Evolutionary conservation across 1,140 invertebrate genomes (phyloP), one percentile per base, ranked within the genome.

Genomic region (Babylonia areolata): DNA sequence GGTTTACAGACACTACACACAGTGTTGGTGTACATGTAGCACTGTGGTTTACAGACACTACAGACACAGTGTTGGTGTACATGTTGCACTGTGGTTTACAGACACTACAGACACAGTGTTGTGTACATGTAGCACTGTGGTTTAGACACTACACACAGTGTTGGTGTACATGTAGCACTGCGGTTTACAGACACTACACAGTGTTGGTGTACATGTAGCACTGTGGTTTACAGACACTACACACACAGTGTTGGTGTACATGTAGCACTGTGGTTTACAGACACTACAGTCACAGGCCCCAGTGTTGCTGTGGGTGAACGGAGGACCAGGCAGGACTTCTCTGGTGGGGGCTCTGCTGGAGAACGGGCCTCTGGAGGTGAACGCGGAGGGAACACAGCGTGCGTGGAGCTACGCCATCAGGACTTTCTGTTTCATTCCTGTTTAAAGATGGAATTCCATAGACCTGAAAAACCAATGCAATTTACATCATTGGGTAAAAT

Each of bases 281-380:
- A 73, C 71, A n/a, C 9, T 42, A 23, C 11, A n/a, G 77, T 3
- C 77, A 3, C 31, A 86, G 23, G 89, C 92, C 6, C 97, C 97
- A 0, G 95, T 97, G 86, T 94, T 97, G 17, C 92, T 98, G 17
- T 98, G 97, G 97, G 95, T 98, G 1, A 97, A 98, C 95, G 97
- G 97, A 77, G 95, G 97, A 23, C 97, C 97, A 1, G 97, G 97
- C 0, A 95, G 96, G 11, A 95, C 96, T 1, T 97, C 97, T 0
- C 91, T 98, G 31, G 97, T 96, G 89, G 97, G 97, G 0, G 93
- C 98, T 0, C 97, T 98, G 88, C 95, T 95, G 0, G 97, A 97
- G 94, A 96, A 97, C 91, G 97, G 97, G 0, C 97, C 97, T 15
- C 46, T 54, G 35, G 75, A 77, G 37, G 75, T 77, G 35, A 40